A percentile compares a stretch with the other conserved stretches of the same genome.
Conservation (phyloP, 2,888 invertebrate species). For the Coelopa pilipes region DNA sequence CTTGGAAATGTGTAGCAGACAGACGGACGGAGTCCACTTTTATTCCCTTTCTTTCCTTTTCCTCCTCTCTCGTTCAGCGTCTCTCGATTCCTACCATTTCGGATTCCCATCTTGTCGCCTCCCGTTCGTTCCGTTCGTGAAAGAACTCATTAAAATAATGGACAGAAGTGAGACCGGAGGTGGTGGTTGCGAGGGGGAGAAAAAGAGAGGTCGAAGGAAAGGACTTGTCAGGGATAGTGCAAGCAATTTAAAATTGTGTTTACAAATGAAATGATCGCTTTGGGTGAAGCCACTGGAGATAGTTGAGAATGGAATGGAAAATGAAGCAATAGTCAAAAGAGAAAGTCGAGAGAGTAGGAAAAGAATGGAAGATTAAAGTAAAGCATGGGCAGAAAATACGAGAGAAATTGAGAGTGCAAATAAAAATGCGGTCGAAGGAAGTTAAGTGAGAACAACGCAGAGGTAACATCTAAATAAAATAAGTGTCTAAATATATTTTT, state of each 20-base stretch:
- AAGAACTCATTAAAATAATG: slow-evolving; percentile 6
- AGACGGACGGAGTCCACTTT: too few species aligned
- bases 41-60: too few species aligned
- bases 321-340: too few species aligned
- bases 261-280: slow-evolving; percentile 10
- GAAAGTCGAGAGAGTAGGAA: neutral
- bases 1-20: too few species aligned
- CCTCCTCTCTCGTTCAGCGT: too few species aligned
- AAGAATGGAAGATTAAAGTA: neutral
- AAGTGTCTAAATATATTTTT: too few species aligned
- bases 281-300: neutral
- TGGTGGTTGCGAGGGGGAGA: neutral
- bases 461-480: too few species aligned
- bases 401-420: neutral
- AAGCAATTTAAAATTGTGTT: slow-evolving; percentile 7
- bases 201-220: neutral
- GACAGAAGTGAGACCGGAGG: neutral
- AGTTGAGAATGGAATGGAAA: too few species aligned
- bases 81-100: too few species aligned
- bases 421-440: neutral
- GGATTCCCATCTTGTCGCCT: too few species aligned
- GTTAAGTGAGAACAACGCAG: too few species aligned
- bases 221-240: neutral
- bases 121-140: too few species aligned
- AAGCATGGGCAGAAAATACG: neutral